phyloP scores from a whole-genome alignment of 2,888 invertebrate genomes.

The Laspeyria flexula region DNA sequence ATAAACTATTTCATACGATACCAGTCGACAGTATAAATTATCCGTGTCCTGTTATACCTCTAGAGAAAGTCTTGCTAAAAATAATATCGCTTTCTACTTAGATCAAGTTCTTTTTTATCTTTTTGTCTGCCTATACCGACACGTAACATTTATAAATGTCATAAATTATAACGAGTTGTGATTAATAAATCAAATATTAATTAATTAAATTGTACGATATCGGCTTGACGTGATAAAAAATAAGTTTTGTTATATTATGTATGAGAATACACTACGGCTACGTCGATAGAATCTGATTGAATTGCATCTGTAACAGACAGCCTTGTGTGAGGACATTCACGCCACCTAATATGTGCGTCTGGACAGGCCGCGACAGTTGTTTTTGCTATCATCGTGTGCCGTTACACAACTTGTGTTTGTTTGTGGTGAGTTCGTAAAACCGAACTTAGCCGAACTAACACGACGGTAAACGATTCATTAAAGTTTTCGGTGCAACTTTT shows the following conservation, averaged over 20 bases:
- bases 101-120: slow-evolving; percentile 17
- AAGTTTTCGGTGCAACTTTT: background rate
- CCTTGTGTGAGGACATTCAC: slow-evolving; percentile 71
- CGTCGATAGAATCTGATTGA: slow-evolving; percentile 50
- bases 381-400: slow-evolving; percentile 43
- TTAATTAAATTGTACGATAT: background rate
- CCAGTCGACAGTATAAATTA: slow-evolving; percentile 15
- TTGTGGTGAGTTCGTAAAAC: slow-evolving; percentile 19
- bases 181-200: too few relatives aligned
- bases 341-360: slow-evolving; percentile 60
- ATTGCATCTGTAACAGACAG: slow-evolving; percentile 57
- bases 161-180: background rate
- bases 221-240: slow-evolving; percentile 12
- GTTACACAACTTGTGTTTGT: slow-evolving; percentile 43
- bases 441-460: slow-evolving; percentile 26
- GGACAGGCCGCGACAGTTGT: slow-evolving; percentile 50
- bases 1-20: background rate
- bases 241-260: slow-evolving; percentile 25
- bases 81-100: slow-evolving; percentile 30
- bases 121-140: too few relatives aligned
- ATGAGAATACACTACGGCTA: slow-evolving; percentile 27
- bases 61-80: slow-evolving; percentile 36
- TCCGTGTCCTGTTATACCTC: slow-evolving; percentile 25
- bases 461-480: background rate
- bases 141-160: background rate